phyloP scores from a whole-genome alignment of 1,140 invertebrate genomes.

The Dinoponera quadriceps region DNA sequence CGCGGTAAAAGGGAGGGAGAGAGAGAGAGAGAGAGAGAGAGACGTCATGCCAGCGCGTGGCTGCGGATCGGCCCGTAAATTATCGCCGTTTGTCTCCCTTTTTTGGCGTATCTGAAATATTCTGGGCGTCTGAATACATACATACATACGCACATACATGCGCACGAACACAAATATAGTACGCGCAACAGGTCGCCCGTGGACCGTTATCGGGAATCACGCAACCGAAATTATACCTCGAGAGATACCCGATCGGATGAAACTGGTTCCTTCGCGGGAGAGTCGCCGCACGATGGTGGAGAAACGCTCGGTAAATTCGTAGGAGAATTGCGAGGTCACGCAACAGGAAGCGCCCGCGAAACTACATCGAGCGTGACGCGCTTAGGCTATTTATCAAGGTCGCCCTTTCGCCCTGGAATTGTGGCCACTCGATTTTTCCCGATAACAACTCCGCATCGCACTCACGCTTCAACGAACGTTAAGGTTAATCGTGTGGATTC shows the following conservation, averaged over 20 bases:
- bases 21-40: neutral
- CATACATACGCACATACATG: too few relatives aligned
- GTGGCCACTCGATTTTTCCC: too few relatives aligned
- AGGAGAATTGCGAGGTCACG: neutral
- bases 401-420: too few relatives aligned
- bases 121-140: neutral
- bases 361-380: too few relatives aligned
- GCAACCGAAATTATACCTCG: constrained; percentile 36
- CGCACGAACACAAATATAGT: neutral
- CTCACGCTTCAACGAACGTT: too few relatives aligned
- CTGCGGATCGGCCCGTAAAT: constrained; percentile 5
- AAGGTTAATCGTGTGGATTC: too few relatives aligned
- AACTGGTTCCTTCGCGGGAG: constrained; percentile 1
- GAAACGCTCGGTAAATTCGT: neutral
- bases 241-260: neutral
- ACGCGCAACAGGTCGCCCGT: constrained; percentile 10
- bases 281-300: neutral
- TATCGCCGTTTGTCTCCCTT: neutral
- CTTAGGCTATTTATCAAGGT: too few relatives aligned
- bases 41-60: neutral
- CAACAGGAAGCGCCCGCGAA: neutral
- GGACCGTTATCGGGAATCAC: constrained; percentile 39
- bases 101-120: constrained; percentile 20
- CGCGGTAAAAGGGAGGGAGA: neutral
- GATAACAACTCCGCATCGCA: too few relatives aligned